A percentile compares a stretch with the other conserved stretches of the same genome.
These are phyloP conservation scores for Actinopyga echinites DNA, from an alignment of 53 echinoderm and acorn worm genomes.

Conservation along the genomic window DNA sequence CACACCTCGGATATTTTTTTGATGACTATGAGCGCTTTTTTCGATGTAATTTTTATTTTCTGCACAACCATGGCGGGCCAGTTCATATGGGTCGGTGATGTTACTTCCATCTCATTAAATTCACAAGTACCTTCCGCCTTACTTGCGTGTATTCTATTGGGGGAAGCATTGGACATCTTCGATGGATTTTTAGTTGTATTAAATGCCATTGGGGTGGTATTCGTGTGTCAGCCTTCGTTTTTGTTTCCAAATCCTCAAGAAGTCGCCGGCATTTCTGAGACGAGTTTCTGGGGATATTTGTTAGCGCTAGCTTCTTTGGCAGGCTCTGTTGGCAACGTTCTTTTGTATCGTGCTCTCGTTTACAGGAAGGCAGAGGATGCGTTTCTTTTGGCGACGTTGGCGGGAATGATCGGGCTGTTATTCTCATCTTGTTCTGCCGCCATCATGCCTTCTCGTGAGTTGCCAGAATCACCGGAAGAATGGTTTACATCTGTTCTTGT, in stretches of 20 bases:
- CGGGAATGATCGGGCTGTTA: conserved; percentile 1
- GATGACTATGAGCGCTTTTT: neutral
- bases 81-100: neutral
- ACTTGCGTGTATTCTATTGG: neutral
- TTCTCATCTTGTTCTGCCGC: neutral
- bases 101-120: neutral
- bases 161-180: neutral
- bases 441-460: neutral
- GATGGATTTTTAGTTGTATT: neutral
- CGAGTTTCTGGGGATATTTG: neutral
- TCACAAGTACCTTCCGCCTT: neutral
- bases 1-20: neutral
- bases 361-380: neutral
- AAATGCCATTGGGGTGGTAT: neutral
- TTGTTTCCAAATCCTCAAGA: neutral
- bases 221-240: conserved; percentile 16
- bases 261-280: neutral
- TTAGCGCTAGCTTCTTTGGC: neutral
- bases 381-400: neutral
- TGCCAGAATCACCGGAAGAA: neutral
- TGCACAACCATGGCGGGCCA: neutral
- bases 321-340: neutral
- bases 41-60: neutral
- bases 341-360: neutral
- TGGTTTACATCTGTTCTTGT: neutral